These are phyloP conservation scores for Dolichopus griseipennis DNA, from an alignment of 2,888 invertebrate genomes.

Conservation along the genomic window DNA sequence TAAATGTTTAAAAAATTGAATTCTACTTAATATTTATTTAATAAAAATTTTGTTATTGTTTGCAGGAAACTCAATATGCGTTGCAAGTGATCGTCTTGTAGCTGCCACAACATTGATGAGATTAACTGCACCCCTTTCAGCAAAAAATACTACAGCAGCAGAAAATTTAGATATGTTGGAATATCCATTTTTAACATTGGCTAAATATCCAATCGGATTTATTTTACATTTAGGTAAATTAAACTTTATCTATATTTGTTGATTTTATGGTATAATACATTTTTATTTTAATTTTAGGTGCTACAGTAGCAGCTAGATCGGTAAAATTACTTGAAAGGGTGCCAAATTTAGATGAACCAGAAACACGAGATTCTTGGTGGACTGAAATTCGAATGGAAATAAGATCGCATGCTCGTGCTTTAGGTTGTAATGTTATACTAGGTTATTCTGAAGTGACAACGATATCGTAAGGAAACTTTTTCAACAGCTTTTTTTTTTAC, in stretches of 20 bases:
- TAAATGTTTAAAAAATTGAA: slow-evolving; percentile 17
- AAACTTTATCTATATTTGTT: not conserved
- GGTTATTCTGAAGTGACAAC: slow-evolving; percentile 89
- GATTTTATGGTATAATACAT: not conserved
- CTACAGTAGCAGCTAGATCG: slow-evolving; percentile 73
- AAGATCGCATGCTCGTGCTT: slow-evolving; percentile 81
- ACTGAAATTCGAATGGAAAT: slow-evolving; percentile 92
- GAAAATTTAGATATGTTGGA: slow-evolving; percentile 83
- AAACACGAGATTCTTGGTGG: slow-evolving; percentile 94
- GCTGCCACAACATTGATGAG: slow-evolving; percentile 48
- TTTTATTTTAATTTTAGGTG: slow-evolving; percentile 46
- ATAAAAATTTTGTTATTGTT: slow-evolving; percentile 16
- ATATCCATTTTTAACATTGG: slow-evolving; percentile 91
- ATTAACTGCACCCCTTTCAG: slow-evolving; percentile 51
- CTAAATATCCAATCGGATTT: slow-evolving; percentile 81
- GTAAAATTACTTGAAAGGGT: slow-evolving; percentile 75
- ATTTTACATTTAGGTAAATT: slow-evolving; percentile 72
- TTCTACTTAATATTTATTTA: slow-evolving; percentile 16
- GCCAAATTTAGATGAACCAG: slow-evolving; percentile 79
- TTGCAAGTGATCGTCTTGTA: slow-evolving; percentile 54
- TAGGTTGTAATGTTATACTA: slow-evolving; percentile 89
- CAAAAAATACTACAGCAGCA: slow-evolving; percentile 60
- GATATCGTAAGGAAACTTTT: slow-evolving; percentile 63
- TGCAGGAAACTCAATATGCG: slow-evolving; percentile 64
- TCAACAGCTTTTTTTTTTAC: not conserved